A percentile compares a stretch with the other conserved stretches of the same genome.
phyloP scores from a whole-genome alignment of 1,140 invertebrate genomes.

The Bombus vancouverensis region DNA sequence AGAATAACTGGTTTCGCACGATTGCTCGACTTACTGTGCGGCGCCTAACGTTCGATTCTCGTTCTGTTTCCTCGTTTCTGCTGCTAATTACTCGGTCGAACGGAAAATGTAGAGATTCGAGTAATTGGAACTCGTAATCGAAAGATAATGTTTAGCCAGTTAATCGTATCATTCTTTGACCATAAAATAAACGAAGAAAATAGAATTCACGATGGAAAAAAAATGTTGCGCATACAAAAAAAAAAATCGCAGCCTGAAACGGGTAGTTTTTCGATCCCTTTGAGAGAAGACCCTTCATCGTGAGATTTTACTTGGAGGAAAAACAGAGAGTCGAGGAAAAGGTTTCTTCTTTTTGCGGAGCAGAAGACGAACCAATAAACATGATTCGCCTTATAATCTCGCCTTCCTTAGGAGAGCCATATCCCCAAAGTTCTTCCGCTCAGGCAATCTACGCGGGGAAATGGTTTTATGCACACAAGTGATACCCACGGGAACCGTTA shows the following conservation, averaged over 20 bases:
- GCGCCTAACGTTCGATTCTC: not conserved
- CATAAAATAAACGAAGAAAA: too few species aligned
- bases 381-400: slow-evolving; percentile 68
- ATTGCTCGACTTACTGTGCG: not conserved
- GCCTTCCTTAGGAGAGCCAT: slow-evolving; percentile 60
- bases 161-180: too few species aligned
- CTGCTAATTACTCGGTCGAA: not conserved
- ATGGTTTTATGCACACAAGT: slow-evolving; percentile 78
- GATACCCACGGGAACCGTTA: slow-evolving; percentile 76
- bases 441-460: slow-evolving; percentile 72
- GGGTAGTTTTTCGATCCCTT: not conserved
- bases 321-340: slow-evolving; percentile 1
- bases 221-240: not conserved
- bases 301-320: not conserved
- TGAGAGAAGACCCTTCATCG: not conserved
- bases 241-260: not conserved
- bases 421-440: slow-evolving; percentile 55
- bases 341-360: not conserved
- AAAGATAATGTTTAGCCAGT: not conserved
- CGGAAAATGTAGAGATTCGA: not conserved
- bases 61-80: too few species aligned
- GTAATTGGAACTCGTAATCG: not conserved
- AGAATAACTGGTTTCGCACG: slow-evolving; percentile 32
- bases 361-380: slow-evolving; percentile 50
- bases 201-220: not conserved